Percentiles rank a stretch among this genome's conserved stretches.
Evolutionary conservation across 2,888 invertebrate genomes (phyloP).

Genomic region (Zelleria hepariella): DNA sequence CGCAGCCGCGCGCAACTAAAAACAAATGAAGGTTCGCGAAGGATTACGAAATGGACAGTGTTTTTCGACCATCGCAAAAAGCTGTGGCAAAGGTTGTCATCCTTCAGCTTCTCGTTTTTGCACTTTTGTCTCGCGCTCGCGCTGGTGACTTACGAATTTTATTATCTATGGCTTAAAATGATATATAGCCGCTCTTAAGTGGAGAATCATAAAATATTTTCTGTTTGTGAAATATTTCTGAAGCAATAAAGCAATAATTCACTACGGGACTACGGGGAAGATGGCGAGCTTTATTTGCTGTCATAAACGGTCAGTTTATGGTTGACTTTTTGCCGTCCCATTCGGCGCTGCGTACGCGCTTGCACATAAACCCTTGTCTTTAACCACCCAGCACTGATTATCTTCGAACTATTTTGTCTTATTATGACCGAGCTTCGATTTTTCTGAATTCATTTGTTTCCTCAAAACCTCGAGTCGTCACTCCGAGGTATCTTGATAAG

Average conservation of each 20-base stretch:
- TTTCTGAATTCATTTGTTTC: neutral
- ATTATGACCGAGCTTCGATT: neutral
- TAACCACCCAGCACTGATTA: neutral
- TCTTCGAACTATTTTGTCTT: neutral
- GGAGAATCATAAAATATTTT: slow-evolving; percentile 72
- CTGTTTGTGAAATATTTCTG: slow-evolving; percentile 73
- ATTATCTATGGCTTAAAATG: slow-evolving; percentile 72
- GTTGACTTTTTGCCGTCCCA: slow-evolving; percentile 51
- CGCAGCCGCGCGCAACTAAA: neutral
- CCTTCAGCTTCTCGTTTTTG: slow-evolving; percentile 27
- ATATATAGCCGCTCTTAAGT: slow-evolving; percentile 68
- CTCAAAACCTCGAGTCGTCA: neutral
- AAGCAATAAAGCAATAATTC: slow-evolving; percentile 73
- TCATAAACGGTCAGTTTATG: slow-evolving; percentile 69
- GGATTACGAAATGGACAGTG: neutral
- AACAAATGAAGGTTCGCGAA: neutral
- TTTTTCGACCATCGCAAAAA: neutral
- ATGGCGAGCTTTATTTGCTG: slow-evolving; percentile 68
- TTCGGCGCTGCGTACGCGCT: slow-evolving; percentile 15
- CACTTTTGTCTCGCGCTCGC: slow-evolving; percentile 49
- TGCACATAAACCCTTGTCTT: slow-evolving; percentile 40
- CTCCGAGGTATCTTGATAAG: neutral
- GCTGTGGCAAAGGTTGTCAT: slow-evolving; percentile 12
- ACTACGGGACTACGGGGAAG: slow-evolving; percentile 69
- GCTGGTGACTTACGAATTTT: slow-evolving; percentile 65